phyloP scores from a whole-genome alignment of 2,113 vertebrate species.

The Sander vitreus region DNA sequence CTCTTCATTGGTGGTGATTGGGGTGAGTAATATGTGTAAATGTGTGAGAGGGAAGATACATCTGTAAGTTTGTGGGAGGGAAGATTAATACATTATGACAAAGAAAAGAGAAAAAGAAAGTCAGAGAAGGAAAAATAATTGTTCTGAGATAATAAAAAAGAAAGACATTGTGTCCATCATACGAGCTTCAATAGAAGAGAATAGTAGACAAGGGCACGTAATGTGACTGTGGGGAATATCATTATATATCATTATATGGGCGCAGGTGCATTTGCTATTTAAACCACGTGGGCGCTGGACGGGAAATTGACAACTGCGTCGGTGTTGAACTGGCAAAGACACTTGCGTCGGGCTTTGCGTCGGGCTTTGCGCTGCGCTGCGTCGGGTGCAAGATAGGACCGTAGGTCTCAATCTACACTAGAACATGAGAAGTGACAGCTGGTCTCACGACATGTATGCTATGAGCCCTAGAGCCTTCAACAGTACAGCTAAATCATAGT shows the following conservation, averaged over 20 bases:
- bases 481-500: conserved; percentile 36
- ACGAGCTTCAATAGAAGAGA: not conserved
- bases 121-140: not conserved
- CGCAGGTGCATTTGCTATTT: too few relatives aligned
- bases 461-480: conserved; percentile 41
- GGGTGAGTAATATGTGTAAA: not conserved
- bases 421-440: conserved; percentile 5
- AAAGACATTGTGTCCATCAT: not conserved
- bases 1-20: not conserved
- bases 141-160: not conserved
- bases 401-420: not conserved
- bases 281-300: too few relatives aligned
- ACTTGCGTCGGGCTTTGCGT: too few relatives aligned
- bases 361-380: too few relatives aligned
- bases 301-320: too few relatives aligned
- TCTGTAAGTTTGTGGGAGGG: not conserved
- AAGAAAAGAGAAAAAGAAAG: not conserved
- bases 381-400: too few relatives aligned
- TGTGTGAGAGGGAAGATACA: not conserved
- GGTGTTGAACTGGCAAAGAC: too few relatives aligned
- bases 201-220: not conserved
- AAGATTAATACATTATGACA: not conserved
- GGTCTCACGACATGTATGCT: conserved; percentile 5
- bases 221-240: not conserved
- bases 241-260: not conserved